Conservation (phyloP, 2,797 vertebrate genomes). For the Psittacula derbiana region DNA sequence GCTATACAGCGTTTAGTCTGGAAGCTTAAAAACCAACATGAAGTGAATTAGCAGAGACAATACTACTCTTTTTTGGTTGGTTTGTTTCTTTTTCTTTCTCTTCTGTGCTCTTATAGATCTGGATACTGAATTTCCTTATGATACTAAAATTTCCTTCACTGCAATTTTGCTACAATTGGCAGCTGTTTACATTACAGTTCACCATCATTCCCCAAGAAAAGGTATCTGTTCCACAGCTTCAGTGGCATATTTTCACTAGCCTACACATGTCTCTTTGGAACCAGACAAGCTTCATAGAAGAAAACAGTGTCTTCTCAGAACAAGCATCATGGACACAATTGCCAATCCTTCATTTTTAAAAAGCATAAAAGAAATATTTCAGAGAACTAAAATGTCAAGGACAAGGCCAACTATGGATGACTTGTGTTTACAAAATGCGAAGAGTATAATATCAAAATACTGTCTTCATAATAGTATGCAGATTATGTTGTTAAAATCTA, state of each 20-base stretch:
- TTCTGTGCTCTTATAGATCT: neutral
- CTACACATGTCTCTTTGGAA: neutral
- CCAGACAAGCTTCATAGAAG: neutral
- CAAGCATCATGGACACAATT: neutral
- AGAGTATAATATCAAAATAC: neutral
- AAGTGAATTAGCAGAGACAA: neutral
- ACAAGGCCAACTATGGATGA: neutral
- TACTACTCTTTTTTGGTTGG: neutral
- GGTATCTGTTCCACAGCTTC: neutral
- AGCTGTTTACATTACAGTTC: neutral
- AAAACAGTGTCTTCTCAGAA: neutral
- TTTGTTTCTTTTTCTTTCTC: neutral
- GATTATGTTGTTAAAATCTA: neutral
- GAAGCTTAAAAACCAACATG: neutral
- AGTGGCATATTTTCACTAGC: neutral
- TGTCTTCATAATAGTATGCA: neutral
- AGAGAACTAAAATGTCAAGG: neutral
- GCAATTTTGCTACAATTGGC: neutral
- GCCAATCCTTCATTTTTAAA: neutral
- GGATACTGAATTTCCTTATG: neutral
- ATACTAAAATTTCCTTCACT: neutral
- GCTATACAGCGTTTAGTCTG: neutral
- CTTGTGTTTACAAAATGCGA: neutral
- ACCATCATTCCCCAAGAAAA: neutral
- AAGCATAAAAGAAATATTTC: neutral